phyloP scores from a whole-genome alignment of 2,888 invertebrate genomes.

The Dynastes hyllus region DNA sequence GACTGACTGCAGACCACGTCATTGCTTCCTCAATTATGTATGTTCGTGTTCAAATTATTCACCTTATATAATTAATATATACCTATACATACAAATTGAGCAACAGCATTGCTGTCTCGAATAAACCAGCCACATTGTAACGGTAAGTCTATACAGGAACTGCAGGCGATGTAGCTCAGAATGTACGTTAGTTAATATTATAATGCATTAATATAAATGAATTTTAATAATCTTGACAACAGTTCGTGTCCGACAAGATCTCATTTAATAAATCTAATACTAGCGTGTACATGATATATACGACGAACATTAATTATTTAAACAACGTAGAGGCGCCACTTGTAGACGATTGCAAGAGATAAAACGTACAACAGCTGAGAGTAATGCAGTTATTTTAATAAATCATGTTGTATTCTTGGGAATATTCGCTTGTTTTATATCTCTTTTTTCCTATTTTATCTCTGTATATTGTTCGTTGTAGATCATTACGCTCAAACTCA shows the following conservation, averaged over 20 bases:
- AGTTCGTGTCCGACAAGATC: slow-evolving; percentile 60
- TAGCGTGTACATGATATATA: slow-evolving; percentile 63
- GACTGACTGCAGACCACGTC: no score
- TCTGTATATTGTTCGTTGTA: no score
- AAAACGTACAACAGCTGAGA: slow-evolving; percentile 63
- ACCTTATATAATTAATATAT: neutral
- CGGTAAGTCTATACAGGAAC: slow-evolving; percentile 1
- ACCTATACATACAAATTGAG: neutral
- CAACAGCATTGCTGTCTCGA: neutral
- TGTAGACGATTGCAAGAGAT: slow-evolving; percentile 68
- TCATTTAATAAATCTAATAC: slow-evolving; percentile 68
- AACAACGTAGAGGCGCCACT: slow-evolving; percentile 62
- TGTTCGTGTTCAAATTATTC: neutral
- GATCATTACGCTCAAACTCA: no score
- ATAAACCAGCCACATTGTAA: no score
- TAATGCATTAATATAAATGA: slow-evolving; percentile 52
- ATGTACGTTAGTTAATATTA: slow-evolving; percentile 25
- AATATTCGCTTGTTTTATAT: no score
- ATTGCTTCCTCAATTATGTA: no score
- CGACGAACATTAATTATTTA: slow-evolving; percentile 67
- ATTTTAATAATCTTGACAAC: slow-evolving; percentile 56
- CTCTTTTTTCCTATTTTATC: no score
- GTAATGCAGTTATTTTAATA: slow-evolving; percentile 67
- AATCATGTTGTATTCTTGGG: slow-evolving; percentile 42
- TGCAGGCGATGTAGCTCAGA: neutral